Base-by-base conservation (phyloP, 2,797 vertebrate species). In the Adelosebastes latens region DNA sequence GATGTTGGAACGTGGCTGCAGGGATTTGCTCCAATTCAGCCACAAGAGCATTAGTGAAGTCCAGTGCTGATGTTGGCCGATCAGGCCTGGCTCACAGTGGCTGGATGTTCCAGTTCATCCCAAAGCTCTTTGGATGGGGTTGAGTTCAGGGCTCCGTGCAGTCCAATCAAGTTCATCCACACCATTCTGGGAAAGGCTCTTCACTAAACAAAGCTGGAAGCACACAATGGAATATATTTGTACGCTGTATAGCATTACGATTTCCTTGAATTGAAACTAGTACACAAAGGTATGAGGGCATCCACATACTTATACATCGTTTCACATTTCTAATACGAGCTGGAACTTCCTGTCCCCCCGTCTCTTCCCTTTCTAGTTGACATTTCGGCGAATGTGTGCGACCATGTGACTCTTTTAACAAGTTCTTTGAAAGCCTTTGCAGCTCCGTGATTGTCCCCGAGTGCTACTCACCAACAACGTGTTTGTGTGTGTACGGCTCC, bases 391-490 rank as follows among this genome's bases (percentile, higher is more conserved):
- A 73, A 58, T 61, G 77, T 78, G 66, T 78, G 42, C n/a, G 22
- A 80, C 75, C 79, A 77, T 56, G 70, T 72, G 83, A 82, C 70
- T 84, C 80, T 63, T 71, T 70, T 31, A 62, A 75, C n/a, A 74
- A 31, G 59, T 71, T 80, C 46, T 83, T 66, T 79, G 20, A 87
- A 88, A 83, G 71, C 52, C 69, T 84, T 77, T 76, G 68, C 64
- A 65, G 55, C 75, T 56, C 76, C 39, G 63, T 68, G 56, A 82
- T 77, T 88, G 73, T 83, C 65, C 52, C 71, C 39, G 58, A 83
- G 78, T 82, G 88, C 78, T 52, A 49, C 74, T 86, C 72, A 49
- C 68, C 59, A 77, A 74, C 64, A 67, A 65, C 64, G 20, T 84
- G 32, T 79, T 27, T 79, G 82, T 75, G 68, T 77, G 82, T 74